Percentiles rank a stretch among this genome's conserved stretches.
phyloP scores from a whole-genome alignment of 2,888 invertebrate species.

The Pandemis heparana region DNA sequence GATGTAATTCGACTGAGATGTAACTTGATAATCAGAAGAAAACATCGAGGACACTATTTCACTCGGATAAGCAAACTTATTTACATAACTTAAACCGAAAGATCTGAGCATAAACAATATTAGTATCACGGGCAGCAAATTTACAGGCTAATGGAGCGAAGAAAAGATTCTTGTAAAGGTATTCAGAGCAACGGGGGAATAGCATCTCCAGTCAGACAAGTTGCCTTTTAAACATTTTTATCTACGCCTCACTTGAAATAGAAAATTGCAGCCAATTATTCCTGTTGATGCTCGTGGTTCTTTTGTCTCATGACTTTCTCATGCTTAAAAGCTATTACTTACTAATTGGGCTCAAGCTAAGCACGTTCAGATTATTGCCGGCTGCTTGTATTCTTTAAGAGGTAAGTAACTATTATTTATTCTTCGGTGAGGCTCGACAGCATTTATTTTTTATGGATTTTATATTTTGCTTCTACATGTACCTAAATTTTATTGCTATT shows the following conservation, averaged over 20 bases:
- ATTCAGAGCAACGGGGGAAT: slow-evolving; percentile 31
- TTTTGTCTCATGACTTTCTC: slow-evolving; percentile 36
- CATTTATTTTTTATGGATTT: neutral
- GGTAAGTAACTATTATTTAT: too few species aligned
- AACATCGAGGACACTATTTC: neutral
- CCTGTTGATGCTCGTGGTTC: slow-evolving; percentile 31
- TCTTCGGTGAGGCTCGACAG: too few species aligned
- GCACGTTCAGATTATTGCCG: slow-evolving; percentile 19
- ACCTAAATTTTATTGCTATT: neutral
- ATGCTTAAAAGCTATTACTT: slow-evolving; percentile 23
- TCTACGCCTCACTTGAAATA: slow-evolving; percentile 34
- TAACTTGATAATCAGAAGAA: neutral
- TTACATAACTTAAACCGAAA: neutral
- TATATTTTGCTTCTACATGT: neutral
- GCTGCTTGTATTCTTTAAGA: neutral
- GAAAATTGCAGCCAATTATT: slow-evolving; percentile 43
- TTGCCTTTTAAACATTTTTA: slow-evolving; percentile 43
- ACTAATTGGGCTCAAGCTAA: slow-evolving; percentile 26
- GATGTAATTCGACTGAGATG: neutral
- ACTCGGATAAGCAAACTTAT: neutral
- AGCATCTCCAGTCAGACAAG: slow-evolving; percentile 31
- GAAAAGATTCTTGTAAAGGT: slow-evolving; percentile 22
- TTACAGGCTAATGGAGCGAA: slow-evolving; percentile 25
- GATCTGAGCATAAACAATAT: neutral
- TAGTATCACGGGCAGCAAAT: slow-evolving; percentile 14